phyloP scores from a whole-genome alignment of 1,140 invertebrate genomes.

The Leptinotarsa lineolata region DNA sequence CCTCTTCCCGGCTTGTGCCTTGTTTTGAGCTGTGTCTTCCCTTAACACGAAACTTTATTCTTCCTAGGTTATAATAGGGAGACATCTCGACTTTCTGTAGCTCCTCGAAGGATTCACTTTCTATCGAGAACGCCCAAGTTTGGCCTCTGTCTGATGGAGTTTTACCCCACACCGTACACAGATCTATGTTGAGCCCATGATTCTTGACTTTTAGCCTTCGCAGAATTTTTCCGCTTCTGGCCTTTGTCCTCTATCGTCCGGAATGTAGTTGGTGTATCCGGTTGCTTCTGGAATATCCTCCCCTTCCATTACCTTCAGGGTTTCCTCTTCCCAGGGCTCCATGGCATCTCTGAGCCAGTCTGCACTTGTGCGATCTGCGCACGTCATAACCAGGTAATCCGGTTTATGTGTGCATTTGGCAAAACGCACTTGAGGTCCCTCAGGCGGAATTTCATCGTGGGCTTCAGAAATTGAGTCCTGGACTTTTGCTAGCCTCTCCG shows the following conservation, averaged over 20 bases:
- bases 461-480: slow-evolving; percentile 14
- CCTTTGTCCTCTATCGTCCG: slow-evolving; percentile 4
- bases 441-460: too few relatives aligned
- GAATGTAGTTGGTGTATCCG: not conserved
- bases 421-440: slow-evolving; percentile 16
- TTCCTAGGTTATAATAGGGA: not conserved
- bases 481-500: slow-evolving; percentile 7
- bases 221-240: not conserved
- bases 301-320: slow-evolving; percentile 17
- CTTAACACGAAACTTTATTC: not conserved
- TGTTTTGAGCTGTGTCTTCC: not conserved
- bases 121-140: not conserved
- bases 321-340: slow-evolving; percentile 7
- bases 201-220: not conserved
- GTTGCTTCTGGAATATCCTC: slow-evolving; percentile 13
- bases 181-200: not conserved
- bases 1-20: not conserved
- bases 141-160: not conserved
- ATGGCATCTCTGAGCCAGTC: slow-evolving; percentile 23
- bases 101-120: not conserved
- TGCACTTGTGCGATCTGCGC: slow-evolving; percentile 16
- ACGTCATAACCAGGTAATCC: slow-evolving; percentile 21
- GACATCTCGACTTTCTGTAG: not conserved
- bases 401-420: slow-evolving; percentile 13
- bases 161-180: not conserved